phyloP scores from a whole-genome alignment of 2,113 vertebrate genomes.

The Sialia sialis region DNA sequence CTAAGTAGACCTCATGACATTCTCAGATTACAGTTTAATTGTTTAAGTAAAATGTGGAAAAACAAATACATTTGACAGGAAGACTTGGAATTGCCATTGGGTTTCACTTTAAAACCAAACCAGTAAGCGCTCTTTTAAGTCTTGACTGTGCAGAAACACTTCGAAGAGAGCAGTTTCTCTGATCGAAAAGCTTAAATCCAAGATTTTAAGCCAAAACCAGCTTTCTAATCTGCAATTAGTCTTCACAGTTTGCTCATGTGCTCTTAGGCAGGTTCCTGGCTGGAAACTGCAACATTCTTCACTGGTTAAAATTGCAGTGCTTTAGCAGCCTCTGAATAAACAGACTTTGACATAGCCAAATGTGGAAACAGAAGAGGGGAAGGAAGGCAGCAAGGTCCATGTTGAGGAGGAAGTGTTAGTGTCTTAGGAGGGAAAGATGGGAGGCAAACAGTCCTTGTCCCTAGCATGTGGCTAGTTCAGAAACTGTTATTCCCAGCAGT shows the following conservation, averaged over 20 bases:
- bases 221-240: not conserved
- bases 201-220: not conserved
- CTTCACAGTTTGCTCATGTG: not conserved
- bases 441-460: not conserved
- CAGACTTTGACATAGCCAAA: not conserved
- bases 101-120: not conserved
- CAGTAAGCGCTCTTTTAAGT: not conserved
- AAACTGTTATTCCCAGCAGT: not conserved
- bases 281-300: not conserved
- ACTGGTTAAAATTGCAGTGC: not conserved
- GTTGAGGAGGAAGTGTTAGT: not conserved
- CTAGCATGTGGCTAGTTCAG: not conserved
- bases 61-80: not conserved
- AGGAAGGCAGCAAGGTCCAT: not conserved
- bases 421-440: not conserved
- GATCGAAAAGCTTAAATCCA: not conserved
- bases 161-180: not conserved
- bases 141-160: not conserved
- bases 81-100: not conserved
- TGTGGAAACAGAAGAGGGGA: not conserved
- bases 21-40: not conserved
- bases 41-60: not conserved
- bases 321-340: constrained; percentile 3
- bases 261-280: not conserved
- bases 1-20: not conserved